Percentiles rank a stretch among this genome's conserved stretches.
Conservation (phyloP, 2,888 invertebrate species). For the Dicycla oo region DNA sequence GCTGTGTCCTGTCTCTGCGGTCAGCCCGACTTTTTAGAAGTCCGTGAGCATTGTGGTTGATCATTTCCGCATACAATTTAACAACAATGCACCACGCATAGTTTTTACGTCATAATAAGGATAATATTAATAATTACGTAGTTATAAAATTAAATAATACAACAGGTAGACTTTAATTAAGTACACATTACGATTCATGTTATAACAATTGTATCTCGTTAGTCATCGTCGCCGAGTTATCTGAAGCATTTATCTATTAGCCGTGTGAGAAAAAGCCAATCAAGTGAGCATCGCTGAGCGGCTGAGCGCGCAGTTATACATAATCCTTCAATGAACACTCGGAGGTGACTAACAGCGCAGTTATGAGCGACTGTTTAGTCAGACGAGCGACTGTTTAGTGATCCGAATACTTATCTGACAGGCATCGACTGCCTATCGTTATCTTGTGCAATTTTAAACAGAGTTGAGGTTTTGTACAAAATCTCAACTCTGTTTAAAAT, state of each 20-base stretch:
- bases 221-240: conserved; percentile 62
- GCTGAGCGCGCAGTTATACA: conserved; percentile 67
- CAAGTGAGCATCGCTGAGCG: conserved; percentile 52
- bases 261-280: conserved; percentile 77
- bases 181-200: conserved; percentile 50
- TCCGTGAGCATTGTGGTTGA: conserved; percentile 79
- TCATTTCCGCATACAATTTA: conserved; percentile 75
- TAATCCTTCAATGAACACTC: conserved; percentile 79
- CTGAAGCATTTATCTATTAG: conserved; percentile 76
- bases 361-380: conserved; percentile 71
- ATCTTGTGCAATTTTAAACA: conserved; percentile 28
- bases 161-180: conserved; percentile 45
- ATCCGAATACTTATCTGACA: conserved; percentile 63
- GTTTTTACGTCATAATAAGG: conserved; percentile 53
- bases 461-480: conserved; percentile 2
- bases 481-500: no score
- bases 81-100: conserved; percentile 64
- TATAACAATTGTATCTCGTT: conserved; percentile 62
- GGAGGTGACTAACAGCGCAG: conserved; percentile 74
- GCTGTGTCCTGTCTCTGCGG: conserved; percentile 72
- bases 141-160: conserved; percentile 43
- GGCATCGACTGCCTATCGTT: conserved; percentile 45
- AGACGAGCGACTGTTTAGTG: conserved; percentile 62
- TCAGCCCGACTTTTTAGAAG: conserved; percentile 74
- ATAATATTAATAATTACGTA: conserved; percentile 39